phyloP scores from a whole-genome alignment of 2,797 vertebrate species.

The Hapalemur alaotrensis region DNA sequence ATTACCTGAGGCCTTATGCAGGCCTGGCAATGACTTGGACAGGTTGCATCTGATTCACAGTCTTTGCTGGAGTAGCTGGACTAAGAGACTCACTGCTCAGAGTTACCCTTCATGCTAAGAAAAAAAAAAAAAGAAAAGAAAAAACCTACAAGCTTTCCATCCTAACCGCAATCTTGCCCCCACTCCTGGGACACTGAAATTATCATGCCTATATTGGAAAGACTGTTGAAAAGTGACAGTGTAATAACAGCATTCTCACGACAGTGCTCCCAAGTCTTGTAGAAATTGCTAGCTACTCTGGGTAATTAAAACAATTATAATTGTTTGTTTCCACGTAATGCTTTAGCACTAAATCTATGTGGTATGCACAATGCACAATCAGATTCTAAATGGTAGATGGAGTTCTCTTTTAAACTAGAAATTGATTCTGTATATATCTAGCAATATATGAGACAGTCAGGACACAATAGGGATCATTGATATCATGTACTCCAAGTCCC shows the following conservation, averaged over 20 bases:
- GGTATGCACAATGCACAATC: constrained; percentile 23
- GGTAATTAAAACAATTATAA: constrained; percentile 85
- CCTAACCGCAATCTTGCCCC: constrained; percentile 74
- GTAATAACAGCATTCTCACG: constrained; percentile 81
- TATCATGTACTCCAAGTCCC: not conserved
- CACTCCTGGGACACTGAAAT: constrained; percentile 78
- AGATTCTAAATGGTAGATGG: constrained; percentile 41
- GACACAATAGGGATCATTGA: not conserved
- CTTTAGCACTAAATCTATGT: constrained; percentile 73
- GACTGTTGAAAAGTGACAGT: constrained; percentile 81
- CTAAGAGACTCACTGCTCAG: constrained; percentile 28
- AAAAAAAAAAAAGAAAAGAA: not conserved
- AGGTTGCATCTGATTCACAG: not conserved
- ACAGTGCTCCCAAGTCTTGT: constrained; percentile 74
- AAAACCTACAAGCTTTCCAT: constrained; percentile 14
- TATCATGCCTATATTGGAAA: constrained; percentile 77
- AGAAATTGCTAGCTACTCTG: constrained; percentile 77
- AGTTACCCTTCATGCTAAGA: constrained; percentile 40
- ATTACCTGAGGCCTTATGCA: not conserved
- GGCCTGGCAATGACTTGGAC: constrained; percentile 1
- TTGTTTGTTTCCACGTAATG: constrained; percentile 78
- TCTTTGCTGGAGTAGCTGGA: not conserved
- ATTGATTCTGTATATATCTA: constrained; percentile 3
- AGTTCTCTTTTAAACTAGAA: constrained; percentile 47
- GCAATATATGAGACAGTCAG: not conserved